These are phyloP conservation scores for Daphoenositta chrysoptera DNA, from an alignment of 2,113 vertebrate genomes.

Conservation along the genomic window DNA sequence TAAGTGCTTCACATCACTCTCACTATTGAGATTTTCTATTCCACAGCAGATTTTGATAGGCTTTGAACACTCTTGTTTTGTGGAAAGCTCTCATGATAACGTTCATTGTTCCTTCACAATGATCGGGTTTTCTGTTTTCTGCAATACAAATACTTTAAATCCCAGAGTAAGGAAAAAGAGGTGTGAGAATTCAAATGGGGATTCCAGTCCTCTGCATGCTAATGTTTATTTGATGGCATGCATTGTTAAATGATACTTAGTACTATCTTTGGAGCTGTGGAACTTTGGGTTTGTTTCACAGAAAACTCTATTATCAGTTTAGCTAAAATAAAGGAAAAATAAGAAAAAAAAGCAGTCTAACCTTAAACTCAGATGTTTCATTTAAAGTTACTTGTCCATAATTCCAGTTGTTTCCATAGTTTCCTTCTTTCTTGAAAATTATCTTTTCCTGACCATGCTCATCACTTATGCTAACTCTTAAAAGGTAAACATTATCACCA, in stretches of 20 bases:
- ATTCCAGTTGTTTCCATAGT: slow-evolving; percentile 89
- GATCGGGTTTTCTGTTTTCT: background rate
- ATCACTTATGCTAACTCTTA: slow-evolving; percentile 70
- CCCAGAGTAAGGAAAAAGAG: rapidly evolving
- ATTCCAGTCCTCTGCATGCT: background rate
- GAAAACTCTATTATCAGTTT: background rate
- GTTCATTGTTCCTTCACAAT: background rate
- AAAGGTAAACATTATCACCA: slow-evolving; percentile 69
- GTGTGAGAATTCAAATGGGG: background rate
- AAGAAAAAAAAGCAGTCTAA: background rate
- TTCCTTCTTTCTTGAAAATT: slow-evolving; percentile 82
- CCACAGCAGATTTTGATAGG: background rate
- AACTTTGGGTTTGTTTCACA: background rate
- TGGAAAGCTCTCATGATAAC: background rate
- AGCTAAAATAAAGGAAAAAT: background rate
- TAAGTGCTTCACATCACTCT: background rate
- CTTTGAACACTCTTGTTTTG: background rate
- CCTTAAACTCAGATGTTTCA: slow-evolving; percentile 72
- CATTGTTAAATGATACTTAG: background rate
- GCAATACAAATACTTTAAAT: background rate
- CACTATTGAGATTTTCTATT: background rate
- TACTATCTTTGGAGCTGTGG: background rate
- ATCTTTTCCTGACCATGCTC: background rate
- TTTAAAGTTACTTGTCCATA: slow-evolving; percentile 86
- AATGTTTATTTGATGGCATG: background rate